Evolutionary conservation across 2,797 vertebrate species (phyloP).

Genomic region (Sebastes glaucus): DNA sequence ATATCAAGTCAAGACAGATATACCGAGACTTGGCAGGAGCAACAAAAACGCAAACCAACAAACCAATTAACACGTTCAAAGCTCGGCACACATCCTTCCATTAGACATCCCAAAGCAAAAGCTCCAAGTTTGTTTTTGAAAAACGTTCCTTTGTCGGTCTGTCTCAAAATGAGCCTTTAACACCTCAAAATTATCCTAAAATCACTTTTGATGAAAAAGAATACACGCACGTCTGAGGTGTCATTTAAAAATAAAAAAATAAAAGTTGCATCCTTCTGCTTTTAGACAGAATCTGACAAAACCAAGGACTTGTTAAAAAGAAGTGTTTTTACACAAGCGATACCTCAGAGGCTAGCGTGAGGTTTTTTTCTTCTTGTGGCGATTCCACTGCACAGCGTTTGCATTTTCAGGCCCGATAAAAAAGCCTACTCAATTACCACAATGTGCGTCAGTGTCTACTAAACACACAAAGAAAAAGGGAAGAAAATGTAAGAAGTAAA

Average conservation of each 20-base stretch:
- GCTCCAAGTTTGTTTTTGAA: slow-evolving; percentile 37
- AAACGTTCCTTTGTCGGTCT: neutral
- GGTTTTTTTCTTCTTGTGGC: slow-evolving; percentile 1
- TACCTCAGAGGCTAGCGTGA: neutral
- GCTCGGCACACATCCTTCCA: slow-evolving; percentile 35
- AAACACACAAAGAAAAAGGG: neutral
- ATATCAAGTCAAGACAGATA: slow-evolving; percentile 61
- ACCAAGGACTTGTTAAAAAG: neutral
- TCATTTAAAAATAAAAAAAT: neutral
- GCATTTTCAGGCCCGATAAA: neutral
- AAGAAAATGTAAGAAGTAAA: neutral
- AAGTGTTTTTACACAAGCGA: slow-evolving; percentile 14
- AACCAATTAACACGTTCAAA: slow-evolving; percentile 65
- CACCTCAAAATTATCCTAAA: slow-evolving; percentile 38
- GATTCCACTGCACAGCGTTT: neutral
- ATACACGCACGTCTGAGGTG: neutral
- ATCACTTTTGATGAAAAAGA: slow-evolving; percentile 24
- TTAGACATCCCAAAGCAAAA: slow-evolving; percentile 33
- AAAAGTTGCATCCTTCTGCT: neutral
- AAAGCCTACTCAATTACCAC: neutral
- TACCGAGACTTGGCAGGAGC: slow-evolving; percentile 49
- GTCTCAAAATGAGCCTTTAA: slow-evolving; percentile 35
- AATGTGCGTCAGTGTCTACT: neutral
- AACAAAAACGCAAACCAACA: slow-evolving; percentile 52
- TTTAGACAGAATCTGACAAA: neutral